Evolutionary conservation across 2,113 vertebrate genomes (phyloP), one percentile per base, ranked within the genome.

Genomic region (Setophaga petechia): DNA sequence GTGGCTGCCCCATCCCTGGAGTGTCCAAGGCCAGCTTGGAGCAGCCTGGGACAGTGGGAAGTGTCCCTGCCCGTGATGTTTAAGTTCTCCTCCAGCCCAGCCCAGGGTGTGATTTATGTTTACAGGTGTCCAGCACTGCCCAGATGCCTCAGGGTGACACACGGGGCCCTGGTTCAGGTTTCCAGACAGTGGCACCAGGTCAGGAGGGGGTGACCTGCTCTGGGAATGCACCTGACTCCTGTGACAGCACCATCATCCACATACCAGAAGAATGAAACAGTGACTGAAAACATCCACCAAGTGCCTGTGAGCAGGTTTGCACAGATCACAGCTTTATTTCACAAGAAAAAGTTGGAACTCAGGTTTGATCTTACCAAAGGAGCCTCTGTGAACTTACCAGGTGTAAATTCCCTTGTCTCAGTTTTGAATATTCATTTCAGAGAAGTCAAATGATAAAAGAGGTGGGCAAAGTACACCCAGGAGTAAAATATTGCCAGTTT

Each of bases 331-430:
- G 35, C 47, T 75, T 67, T 30, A 6, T 76, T 83, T 63, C 39
- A 4, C 39, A 55, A 68, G 4, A 14, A 33, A 20, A 67, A 23
- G 14, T 9, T 18, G 11, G 54, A 33, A 43, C 15, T 73, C 44
- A 0, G 28, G 3, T 17, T 23, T 15, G 23, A 5, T 27, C 61
- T 67, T 15, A 30, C 9, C 9, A 5, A 33, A 62, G 41, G 27
- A n/a, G 12, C 11, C 15, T 4, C 9, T 6, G 16, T 19, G 37
- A 46, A 3, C 9, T 4, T 1, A 1, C 0, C 3, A 5, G 35
- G n/a, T 17, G 43, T 27, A 2, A 31, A 30, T 37, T 39, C 10
- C 16, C 14, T 14, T 3, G 1, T 11, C 30, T 22, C 17, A 1
- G 22, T 23, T 59, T 46, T 5, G 25, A 9, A 8, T 30, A 35